A percentile compares a stretch with the other conserved stretches of the same genome.
Conservation (phyloP, 2,888 invertebrate species). For the Hipparchia sbordonii region DNA sequence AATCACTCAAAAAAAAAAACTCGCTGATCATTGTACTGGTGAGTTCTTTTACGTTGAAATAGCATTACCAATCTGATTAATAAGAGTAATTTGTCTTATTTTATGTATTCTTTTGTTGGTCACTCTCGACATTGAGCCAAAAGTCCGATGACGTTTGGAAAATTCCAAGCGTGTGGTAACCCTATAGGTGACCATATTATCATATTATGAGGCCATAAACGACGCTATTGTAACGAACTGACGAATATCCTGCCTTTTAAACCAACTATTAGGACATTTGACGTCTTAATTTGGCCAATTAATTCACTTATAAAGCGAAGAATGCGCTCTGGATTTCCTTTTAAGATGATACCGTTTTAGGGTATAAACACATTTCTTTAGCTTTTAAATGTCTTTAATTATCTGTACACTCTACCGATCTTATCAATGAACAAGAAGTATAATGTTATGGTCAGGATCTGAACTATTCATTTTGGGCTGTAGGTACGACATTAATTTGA, state of each 20-base stretch:
- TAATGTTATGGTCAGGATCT: neutral
- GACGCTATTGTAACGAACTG: slow-evolving; percentile 61
- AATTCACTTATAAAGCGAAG: slow-evolving; percentile 24
- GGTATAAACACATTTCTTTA: neutral
- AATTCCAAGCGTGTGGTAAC: neutral
- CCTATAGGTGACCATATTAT: neutral
- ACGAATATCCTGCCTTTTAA: slow-evolving; percentile 55
- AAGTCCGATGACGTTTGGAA: neutral
- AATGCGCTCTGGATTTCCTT: slow-evolving; percentile 35
- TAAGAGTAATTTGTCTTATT: too few species aligned
- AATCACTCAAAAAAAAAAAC: too few species aligned
- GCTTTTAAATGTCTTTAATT: neutral
- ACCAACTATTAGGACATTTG: slow-evolving; percentile 48
- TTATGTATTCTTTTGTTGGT: too few species aligned
- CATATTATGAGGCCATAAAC: slow-evolving; percentile 49
- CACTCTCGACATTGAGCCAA: too few species aligned
- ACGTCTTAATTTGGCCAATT: slow-evolving; percentile 47
- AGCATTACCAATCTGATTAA: too few species aligned
- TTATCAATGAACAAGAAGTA: neutral
- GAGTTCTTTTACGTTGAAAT: too few species aligned
- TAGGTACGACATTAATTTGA: neutral
- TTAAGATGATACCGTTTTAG: slow-evolving; percentile 17
- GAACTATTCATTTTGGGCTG: neutral
- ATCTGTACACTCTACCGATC: neutral
- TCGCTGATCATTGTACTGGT: too few species aligned